Evolutionary conservation across 2,113 vertebrate genomes (phyloP).

Genomic region (Copsychus sechellarum): DNA sequence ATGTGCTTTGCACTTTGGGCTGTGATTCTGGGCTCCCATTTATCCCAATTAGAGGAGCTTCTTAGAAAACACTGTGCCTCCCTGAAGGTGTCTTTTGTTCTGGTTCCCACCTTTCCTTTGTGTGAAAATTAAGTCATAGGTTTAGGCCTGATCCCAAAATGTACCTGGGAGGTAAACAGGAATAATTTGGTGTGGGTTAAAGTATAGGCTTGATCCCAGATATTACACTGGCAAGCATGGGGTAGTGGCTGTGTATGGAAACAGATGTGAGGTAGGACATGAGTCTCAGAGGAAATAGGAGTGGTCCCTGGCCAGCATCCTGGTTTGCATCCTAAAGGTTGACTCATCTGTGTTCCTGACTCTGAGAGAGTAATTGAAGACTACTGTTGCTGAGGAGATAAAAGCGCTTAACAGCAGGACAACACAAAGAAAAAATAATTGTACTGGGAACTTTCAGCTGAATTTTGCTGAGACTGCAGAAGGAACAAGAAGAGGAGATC

Average conservation of each 20-base stretch:
- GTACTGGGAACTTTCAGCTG: not conserved
- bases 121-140: not conserved
- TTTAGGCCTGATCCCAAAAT: not conserved
- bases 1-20: not conserved
- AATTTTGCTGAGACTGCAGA: not conserved
- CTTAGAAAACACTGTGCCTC: not conserved
- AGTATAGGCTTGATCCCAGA: not conserved
- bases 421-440: not conserved
- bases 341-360: not conserved
- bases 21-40: not conserved
- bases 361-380: not conserved
- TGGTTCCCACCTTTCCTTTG: not conserved
- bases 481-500: fast-evolving
- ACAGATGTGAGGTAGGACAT: not conserved
- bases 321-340: not conserved
- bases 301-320: not conserved
- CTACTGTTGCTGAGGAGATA: not conserved
- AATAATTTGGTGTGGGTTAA: not conserved
- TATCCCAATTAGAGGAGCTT: not conserved
- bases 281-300: not conserved
- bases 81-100: not conserved
- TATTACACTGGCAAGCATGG: not conserved
- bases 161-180: not conserved
- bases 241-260: not conserved
- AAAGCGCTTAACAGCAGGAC: not conserved